Conservation (phyloP, 2,888 invertebrate genomes). For the Leptopilina syphax region DNA sequence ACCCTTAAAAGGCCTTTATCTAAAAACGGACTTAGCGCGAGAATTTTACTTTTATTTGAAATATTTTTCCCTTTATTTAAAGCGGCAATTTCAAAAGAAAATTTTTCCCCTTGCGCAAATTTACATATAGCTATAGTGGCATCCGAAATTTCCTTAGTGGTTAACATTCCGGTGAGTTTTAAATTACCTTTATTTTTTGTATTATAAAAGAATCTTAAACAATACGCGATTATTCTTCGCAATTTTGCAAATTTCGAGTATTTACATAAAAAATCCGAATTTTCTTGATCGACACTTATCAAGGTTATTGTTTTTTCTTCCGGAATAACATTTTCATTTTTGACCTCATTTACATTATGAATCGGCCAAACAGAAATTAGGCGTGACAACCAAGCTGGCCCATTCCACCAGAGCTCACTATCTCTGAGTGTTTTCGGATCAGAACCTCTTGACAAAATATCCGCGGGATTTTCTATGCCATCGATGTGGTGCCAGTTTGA, state of each 20-base stretch:
- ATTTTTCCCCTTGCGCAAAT: neutral
- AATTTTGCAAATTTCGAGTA: conserved; percentile 2
- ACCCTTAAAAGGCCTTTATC: neutral
- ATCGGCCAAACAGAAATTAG: neutral
- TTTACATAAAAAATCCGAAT: neutral
- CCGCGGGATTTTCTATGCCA: neutral
- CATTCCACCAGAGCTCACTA: neutral
- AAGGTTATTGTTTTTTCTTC: conserved; percentile 3
- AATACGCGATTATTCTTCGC: neutral
- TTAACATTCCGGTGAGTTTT: neutral
- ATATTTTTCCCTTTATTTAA: neutral
- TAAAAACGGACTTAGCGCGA: neutral
- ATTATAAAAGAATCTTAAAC: conserved; percentile 7
- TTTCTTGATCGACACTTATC: neutral
- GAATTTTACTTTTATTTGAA: conserved; percentile 2
- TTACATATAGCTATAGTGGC: neutral
- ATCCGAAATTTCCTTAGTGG: neutral
- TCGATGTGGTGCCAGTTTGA: neutral
- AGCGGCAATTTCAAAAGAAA: neutral
- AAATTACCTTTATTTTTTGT: neutral
- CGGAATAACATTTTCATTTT: no score
- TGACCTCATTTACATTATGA: neutral
- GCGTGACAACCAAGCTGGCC: neutral
- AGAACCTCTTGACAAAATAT: no score
- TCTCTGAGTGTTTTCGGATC: neutral